Percentiles rank a stretch among this genome's conserved stretches.
Evolutionary conservation across 2,797 vertebrate genomes (phyloP).

Genomic region (Molossus molossus): DNA sequence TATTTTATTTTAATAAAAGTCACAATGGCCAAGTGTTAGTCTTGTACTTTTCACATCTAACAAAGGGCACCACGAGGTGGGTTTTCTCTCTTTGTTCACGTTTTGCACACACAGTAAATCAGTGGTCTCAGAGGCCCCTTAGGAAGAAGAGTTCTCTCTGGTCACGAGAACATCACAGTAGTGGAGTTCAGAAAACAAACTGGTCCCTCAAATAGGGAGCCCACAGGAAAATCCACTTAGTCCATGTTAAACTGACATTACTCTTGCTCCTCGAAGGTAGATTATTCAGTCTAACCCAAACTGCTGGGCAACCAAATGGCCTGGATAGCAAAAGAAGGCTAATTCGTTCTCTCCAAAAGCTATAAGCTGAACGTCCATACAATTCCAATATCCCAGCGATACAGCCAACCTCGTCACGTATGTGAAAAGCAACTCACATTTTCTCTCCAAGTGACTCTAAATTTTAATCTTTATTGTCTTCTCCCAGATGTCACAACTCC

Average conservation of each 20-base stretch:
- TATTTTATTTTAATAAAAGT: conserved; percentile 45
- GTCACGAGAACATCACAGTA: not conserved
- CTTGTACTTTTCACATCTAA: not conserved
- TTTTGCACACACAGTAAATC: conserved; percentile 28
- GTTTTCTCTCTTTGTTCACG: not conserved
- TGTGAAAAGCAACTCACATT: conserved; percentile 61
- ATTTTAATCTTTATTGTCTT: conserved; percentile 69
- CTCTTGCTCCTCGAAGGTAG: not conserved
- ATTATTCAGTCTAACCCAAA: conserved; percentile 43
- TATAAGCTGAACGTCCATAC: not conserved
- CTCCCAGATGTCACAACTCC: conserved; percentile 68
- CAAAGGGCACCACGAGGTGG: not conserved
- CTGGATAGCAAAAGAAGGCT: not conserved
- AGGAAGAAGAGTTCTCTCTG: not conserved
- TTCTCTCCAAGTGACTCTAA: conserved; percentile 60
- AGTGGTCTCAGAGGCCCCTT: not conserved
- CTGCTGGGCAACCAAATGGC: not conserved
- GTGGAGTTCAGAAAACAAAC: not conserved
- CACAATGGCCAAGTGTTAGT: not conserved
- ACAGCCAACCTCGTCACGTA: conserved; percentile 43
- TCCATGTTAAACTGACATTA: not conserved
- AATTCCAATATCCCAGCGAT: conserved; percentile 56
- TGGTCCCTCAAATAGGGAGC: not conserved
- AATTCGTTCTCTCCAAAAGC: conserved; percentile 53
- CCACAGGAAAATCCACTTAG: not conserved